Percentiles rank a stretch among this genome's conserved stretches.
These are phyloP conservation scores for Heteromyza rotundicornis DNA, from an alignment of 2,888 invertebrate genomes.

Conservation along the genomic window DNA sequence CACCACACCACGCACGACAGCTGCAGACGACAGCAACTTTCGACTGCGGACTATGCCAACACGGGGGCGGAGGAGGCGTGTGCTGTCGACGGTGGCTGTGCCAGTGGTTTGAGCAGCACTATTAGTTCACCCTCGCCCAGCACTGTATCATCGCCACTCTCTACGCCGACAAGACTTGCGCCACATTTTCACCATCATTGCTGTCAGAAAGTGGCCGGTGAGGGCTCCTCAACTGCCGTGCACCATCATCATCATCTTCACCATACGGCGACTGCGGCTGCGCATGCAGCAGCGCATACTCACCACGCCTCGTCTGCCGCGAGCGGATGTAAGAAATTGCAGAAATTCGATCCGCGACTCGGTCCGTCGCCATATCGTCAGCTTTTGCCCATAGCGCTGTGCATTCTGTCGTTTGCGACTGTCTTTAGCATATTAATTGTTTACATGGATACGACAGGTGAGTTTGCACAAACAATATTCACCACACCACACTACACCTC, in stretches of 20 bases:
- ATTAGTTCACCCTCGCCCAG: slow-evolving; percentile 56
- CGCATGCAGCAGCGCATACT: slow-evolving; percentile 33
- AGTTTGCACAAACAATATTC: slow-evolving; percentile 38
- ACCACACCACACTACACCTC: no score
- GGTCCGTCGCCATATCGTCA: slow-evolving; percentile 62
- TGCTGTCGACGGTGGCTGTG: slow-evolving; percentile 34
- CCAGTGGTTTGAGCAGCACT: slow-evolving; percentile 55
- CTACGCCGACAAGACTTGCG: slow-evolving; percentile 55
- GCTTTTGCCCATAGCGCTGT: slow-evolving; percentile 73
- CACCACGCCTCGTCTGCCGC: slow-evolving; percentile 12
- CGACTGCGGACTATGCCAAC: slow-evolving; percentile 16
- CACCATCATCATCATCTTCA: slow-evolving; percentile 37
- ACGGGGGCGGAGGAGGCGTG: slow-evolving; percentile 33
- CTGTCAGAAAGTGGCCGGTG: slow-evolving; percentile 46
- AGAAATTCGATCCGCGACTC: slow-evolving; percentile 60
- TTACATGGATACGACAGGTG: slow-evolving; percentile 83
- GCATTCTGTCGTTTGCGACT: slow-evolving; percentile 79
- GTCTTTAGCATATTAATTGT: slow-evolving; percentile 80
- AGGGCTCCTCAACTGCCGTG: slow-evolving; percentile 34
- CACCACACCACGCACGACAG: slow-evolving; percentile 8
- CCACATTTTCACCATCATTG: slow-evolving; percentile 47
- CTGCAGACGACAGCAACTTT: not conserved
- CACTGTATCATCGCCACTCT: slow-evolving; percentile 54
- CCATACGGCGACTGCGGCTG: slow-evolving; percentile 14
- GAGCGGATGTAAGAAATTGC: slow-evolving; percentile 53